Conservation (phyloP, 2,797 vertebrate genomes). For the Sebastes hopkinsi region DNA sequence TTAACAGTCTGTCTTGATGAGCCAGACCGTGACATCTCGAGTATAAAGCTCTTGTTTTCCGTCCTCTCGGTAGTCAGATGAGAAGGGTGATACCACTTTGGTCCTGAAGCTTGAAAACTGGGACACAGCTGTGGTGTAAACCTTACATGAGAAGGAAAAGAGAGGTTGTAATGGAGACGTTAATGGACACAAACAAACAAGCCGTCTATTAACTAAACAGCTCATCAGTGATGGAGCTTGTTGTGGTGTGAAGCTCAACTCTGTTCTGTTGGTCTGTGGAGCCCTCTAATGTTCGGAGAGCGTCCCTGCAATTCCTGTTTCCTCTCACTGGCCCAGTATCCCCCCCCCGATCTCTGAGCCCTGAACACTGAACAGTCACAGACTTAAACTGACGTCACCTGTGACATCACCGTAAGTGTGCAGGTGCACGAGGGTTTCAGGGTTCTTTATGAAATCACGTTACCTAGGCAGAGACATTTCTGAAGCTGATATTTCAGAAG, state of each 20-base stretch:
- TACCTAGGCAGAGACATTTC: no score
- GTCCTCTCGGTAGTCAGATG: background rate
- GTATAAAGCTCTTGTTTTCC: background rate
- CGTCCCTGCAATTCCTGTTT: background rate
- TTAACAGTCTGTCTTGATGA: background rate
- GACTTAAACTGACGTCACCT: background rate
- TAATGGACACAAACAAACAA: conserved; percentile 42
- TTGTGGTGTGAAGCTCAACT: background rate
- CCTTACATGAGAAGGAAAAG: background rate
- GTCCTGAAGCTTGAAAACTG: background rate
- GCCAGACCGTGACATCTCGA: background rate
- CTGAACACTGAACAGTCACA: background rate
- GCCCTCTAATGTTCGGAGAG: background rate
- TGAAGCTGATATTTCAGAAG: no score
- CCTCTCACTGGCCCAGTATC: background rate
- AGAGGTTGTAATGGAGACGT: conserved; percentile 32
- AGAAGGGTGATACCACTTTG: background rate
- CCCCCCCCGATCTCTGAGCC: no score
- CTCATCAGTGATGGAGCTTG: background rate
- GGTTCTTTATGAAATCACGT: no score
- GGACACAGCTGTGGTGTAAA: background rate
- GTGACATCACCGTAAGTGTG: background rate
- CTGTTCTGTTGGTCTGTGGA: background rate
- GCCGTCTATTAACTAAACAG: background rate
- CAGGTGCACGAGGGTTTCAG: no score